Conservation (phyloP, 2,797 vertebrate genomes). For the Brotula barbata region DNA sequence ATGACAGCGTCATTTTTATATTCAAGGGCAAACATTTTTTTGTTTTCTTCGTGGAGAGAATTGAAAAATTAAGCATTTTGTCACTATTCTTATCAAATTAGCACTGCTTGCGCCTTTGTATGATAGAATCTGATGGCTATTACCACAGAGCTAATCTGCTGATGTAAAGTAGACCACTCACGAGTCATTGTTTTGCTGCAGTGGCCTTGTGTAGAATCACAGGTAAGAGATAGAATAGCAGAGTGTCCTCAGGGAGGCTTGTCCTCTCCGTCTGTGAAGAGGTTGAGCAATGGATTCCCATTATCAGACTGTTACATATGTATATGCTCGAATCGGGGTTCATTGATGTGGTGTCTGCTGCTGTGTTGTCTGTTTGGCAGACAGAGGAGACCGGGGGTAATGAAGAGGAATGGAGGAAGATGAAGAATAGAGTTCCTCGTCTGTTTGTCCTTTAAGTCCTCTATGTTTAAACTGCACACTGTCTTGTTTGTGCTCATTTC, state of each 20-base stretch:
- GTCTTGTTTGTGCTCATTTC: slow-evolving; percentile 25
- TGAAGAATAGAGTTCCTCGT: slow-evolving; percentile 26
- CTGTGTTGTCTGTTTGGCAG: slow-evolving; percentile 4
- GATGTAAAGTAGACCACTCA: too few species aligned
- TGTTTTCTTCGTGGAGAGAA: too few species aligned
- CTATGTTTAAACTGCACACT: slow-evolving; percentile 29
- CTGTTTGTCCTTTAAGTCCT: slow-evolving; percentile 27
- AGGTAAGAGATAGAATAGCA: neutral
- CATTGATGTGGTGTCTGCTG: too few species aligned
- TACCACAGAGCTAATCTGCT: too few species aligned
- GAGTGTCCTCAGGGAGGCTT: slow-evolving; percentile 4
- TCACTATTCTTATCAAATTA: too few species aligned
- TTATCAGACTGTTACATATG: slow-evolving; percentile 17
- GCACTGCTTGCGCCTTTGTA: too few species aligned
- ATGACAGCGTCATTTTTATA: too few species aligned
- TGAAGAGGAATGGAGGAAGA: slow-evolving; percentile 16
- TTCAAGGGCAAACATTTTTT: too few species aligned
- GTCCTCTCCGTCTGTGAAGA: slow-evolving; percentile 3
- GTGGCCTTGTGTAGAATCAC: neutral
- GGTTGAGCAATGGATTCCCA: neutral
- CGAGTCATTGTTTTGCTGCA: neutral
- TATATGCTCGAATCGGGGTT: neutral
- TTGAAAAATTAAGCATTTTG: too few species aligned
- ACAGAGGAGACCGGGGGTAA: slow-evolving; percentile 3
- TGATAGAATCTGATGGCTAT: too few species aligned